Conservation (phyloP, 2,113 vertebrate species). For the Loxodonta africana region DNA sequence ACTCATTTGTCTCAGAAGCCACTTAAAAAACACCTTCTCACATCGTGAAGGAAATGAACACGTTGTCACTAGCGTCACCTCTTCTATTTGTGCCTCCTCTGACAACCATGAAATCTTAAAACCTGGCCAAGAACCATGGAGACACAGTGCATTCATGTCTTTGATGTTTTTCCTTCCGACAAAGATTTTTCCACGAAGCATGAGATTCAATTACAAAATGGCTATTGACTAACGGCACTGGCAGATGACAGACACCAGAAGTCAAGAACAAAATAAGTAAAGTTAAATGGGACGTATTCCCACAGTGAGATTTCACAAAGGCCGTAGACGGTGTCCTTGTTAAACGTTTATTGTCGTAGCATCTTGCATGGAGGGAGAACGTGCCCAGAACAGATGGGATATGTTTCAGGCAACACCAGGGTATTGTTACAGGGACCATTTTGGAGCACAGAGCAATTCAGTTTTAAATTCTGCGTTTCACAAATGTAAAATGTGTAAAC, state of each 20-base stretch:
- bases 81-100: neutral
- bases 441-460: neutral
- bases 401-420: constrained; percentile 34
- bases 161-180: constrained; percentile 59
- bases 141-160: constrained; percentile 32
- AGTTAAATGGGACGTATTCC: constrained; percentile 61
- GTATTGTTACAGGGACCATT: neutral
- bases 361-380: constrained; percentile 70
- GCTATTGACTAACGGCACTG: constrained; percentile 35
- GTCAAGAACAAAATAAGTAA: constrained; percentile 73
- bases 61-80: too few species aligned
- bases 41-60: neutral
- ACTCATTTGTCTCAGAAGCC: neutral
- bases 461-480: constrained; percentile 33
- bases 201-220: constrained; percentile 73
- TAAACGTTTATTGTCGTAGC: constrained; percentile 61
- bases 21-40: neutral
- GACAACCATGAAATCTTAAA: rapidly evolving
- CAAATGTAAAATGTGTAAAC: neutral
- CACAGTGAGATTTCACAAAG: neutral
- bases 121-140: neutral
- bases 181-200: constrained; percentile 74
- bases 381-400: constrained; percentile 62
- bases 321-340: constrained; percentile 19
- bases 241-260: constrained; percentile 15